Evolutionary conservation across 1,140 invertebrate genomes (phyloP).

Genomic region (Ceratosolen fusciceps): DNA sequence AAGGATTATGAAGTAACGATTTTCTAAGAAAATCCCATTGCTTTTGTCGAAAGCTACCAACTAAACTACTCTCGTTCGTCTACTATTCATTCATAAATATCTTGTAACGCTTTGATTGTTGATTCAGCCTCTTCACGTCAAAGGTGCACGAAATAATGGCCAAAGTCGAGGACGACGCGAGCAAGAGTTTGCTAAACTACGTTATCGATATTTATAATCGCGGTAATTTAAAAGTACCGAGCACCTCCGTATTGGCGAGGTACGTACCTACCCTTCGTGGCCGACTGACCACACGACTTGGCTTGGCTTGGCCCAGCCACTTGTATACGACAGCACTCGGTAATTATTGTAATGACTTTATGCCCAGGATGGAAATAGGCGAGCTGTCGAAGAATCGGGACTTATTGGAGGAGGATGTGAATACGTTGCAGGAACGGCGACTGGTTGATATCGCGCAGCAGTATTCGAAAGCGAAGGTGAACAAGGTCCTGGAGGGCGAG

Average conservation of each 20-base stretch:
- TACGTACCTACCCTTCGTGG: no score
- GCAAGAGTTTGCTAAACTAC: slow-evolving; percentile 50
- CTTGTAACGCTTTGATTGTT: neutral
- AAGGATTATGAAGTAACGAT: slow-evolving; percentile 43
- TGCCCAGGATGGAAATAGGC: slow-evolving; percentile 58
- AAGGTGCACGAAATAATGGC: slow-evolving; percentile 58
- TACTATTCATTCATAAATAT: no score
- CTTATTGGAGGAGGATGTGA: slow-evolving; percentile 61
- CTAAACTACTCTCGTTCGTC: no score
- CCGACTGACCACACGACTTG: no score
- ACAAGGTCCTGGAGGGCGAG: slow-evolving; percentile 57
- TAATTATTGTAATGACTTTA: no score
- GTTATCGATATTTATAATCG: slow-evolving; percentile 58
- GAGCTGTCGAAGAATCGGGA: slow-evolving; percentile 59
- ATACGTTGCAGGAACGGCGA: slow-evolving; percentile 56
- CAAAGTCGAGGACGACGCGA: slow-evolving; percentile 54
- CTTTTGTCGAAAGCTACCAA: no score
- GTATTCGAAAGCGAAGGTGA: slow-evolving; percentile 56
- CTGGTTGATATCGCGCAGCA: slow-evolving; percentile 54
- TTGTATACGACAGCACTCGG: no score
- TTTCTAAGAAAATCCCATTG: no score
- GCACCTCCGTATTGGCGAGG: slow-evolving; percentile 48
- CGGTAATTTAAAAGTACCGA: slow-evolving; percentile 58
- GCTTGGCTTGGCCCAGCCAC: no score
- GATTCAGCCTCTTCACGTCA: slow-evolving; percentile 50